These are phyloP conservation scores for Sinocyclocheilus rhinocerous DNA, from an alignment of 2,113 vertebrate species.

Conservation along the genomic window DNA sequence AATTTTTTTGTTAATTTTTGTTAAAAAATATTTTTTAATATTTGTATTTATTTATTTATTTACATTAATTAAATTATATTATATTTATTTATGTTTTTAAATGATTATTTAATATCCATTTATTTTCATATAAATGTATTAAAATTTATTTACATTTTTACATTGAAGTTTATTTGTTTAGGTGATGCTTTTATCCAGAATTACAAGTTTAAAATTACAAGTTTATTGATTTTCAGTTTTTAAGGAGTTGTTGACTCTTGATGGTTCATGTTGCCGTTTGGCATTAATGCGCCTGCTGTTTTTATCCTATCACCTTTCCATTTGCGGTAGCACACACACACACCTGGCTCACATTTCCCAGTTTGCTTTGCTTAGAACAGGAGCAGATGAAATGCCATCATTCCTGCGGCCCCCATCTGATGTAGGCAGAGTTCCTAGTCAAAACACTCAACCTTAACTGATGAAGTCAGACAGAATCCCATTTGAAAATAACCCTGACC, in stretches of 20 bases:
- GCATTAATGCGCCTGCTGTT: conserved; percentile 64
- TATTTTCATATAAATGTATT: background rate
- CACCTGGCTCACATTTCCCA: conserved; percentile 58
- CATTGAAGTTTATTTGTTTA: background rate
- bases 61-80: too few relatives aligned
- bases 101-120: too few relatives aligned
- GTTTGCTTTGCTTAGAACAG: conserved; percentile 45
- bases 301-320: conserved; percentile 74
- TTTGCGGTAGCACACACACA: conserved; percentile 48
- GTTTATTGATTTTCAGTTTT: background rate
- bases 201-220: too few relatives aligned
- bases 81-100: background rate
- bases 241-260: background rate
- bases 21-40: background rate
- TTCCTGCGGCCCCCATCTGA: conserved; percentile 31
- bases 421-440: conserved; percentile 37
- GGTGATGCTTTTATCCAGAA: background rate
- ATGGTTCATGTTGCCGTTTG: background rate
- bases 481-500: conserved; percentile 36
- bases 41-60: background rate
- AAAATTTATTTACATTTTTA: too few relatives aligned
- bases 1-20: background rate
- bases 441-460: conserved; percentile 54
- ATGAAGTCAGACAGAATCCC: conserved; percentile 50
- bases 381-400: conserved; percentile 53